Conservation (phyloP, 23 tunicate genomes). For the Oikopleura dioica region DNA sequence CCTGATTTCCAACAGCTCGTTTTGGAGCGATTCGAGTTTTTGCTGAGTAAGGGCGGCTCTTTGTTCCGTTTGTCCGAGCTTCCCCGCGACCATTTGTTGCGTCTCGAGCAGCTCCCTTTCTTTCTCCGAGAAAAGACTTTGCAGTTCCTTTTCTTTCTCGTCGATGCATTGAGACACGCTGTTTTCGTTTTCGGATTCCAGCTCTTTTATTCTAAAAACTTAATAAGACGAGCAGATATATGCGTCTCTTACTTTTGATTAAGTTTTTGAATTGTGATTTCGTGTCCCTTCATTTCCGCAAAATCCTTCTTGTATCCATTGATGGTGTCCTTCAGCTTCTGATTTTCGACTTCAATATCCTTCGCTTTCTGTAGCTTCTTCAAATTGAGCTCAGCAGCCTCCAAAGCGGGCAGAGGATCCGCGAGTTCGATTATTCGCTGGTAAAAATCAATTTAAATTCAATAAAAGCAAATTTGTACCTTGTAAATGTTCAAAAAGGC, state of each 20-base stretch:
- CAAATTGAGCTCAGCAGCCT: constrained; percentile 50
- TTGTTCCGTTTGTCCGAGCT: constrained; percentile 69
- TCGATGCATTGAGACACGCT: constrained; percentile 35
- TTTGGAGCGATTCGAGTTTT: constrained; percentile 9
- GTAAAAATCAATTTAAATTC: too few relatives aligned
- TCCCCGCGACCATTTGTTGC: constrained; percentile 41
- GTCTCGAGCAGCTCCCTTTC: constrained; percentile 28
- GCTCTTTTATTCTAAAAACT: constrained; percentile 38
- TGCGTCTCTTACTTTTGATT: too few relatives aligned
- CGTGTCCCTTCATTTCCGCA: constrained; percentile 95
- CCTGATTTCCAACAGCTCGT: neutral
- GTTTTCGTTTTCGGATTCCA: constrained; percentile 28
- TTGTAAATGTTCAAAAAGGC: constrained; percentile 72
- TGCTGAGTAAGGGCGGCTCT: constrained; percentile 18
- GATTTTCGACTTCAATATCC: constrained; percentile 79
- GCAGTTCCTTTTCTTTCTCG: constrained; percentile 46
- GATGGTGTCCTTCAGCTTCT: constrained; percentile 61
- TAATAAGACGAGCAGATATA: too few relatives aligned
- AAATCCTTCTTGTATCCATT: constrained; percentile 81
- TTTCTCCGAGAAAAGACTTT: constrained; percentile 6
- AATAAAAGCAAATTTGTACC: too few relatives aligned
- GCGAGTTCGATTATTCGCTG: neutral
- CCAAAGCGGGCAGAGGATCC: constrained; percentile 50
- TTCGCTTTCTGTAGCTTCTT: constrained; percentile 45
- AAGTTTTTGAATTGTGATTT: constrained; percentile 59